Base-by-base conservation (phyloP, 2,888 invertebrate genomes). In the Diarsia dahlii region DNA sequence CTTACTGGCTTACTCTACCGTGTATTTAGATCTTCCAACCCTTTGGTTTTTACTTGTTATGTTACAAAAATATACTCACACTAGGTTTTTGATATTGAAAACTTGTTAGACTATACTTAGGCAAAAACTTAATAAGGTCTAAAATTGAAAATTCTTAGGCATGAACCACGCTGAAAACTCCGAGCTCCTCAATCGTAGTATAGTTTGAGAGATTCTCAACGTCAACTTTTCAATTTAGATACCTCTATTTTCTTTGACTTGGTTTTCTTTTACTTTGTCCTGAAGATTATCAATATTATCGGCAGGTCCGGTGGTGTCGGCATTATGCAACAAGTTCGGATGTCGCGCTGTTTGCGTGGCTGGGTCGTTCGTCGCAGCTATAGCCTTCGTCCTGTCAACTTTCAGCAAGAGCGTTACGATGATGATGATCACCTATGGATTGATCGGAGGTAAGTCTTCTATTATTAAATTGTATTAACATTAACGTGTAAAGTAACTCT, bases 301-400 rank as follows among this genome's bases (percentile, higher is more conserved):
- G 28, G 45, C 82, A 98, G 98, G 99, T 92, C 99, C 99, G 9
- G 97, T 99, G 78, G 99, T 99, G 76, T 99, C 99, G 88, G 99
- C 99, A 79, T 96, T 99, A 91, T 99, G 99, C 89, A 99, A 99
- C 97, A 99, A 99, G 94, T 99, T 97, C 94, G 99, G 99, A 12
- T 99, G 99, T 92, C 97, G 99, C 50, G 97, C 98, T 9, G 99
- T 99, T 15, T 99, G 99, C 92, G 98, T 99, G 85, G 98, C 98
- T 8, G 99, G 99, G 45, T 98, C 99, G 89, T 92, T 99, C 62
- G 97, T 99, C 54, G 98, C 99, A 20, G 97, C 99, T 60, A 90
- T 97, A 3, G 99, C 99, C 28, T 99, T 99, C 95, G 98, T 98
- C 68, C 97, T 99, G 75, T 98, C 99, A 85, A 98, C 98, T n/a